Conservation (phyloP, 2,888 invertebrate genomes). For the Rhabditoides inermis region DNA sequence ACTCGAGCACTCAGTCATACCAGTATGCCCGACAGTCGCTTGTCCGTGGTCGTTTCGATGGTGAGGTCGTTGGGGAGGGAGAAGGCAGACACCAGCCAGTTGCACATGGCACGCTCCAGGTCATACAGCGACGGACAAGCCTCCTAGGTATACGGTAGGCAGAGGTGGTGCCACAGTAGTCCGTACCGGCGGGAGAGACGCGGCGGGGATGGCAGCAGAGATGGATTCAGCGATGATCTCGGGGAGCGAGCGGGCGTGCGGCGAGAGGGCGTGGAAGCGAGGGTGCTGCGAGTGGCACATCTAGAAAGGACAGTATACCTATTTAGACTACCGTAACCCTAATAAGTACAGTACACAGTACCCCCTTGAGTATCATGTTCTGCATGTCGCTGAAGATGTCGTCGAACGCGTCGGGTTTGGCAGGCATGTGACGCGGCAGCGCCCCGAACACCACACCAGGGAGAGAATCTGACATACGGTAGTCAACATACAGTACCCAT, state of each 20-base stretch:
- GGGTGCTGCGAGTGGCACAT: conserved; percentile 5
- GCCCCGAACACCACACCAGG: neutral
- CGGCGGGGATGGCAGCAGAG: conserved; percentile 1
- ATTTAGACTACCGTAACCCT: neutral
- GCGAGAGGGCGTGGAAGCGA: conserved; percentile 6
- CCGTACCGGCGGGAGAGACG: conserved; percentile 6
- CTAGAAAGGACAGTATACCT: neutral
- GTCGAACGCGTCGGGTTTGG: neutral
- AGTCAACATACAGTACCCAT: no score
- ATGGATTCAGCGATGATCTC: conserved; percentile 6
- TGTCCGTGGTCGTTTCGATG: no score
- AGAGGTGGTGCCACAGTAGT: no score
- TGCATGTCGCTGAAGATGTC: neutral
- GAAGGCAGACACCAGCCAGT: no score
- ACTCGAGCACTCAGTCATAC: no score
- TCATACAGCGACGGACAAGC: no score
- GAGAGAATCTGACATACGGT: no score
- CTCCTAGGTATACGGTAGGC: no score
- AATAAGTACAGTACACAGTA: neutral
- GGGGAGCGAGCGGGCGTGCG: conserved; percentile 3
- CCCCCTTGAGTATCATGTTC: neutral
- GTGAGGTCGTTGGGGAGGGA: no score
- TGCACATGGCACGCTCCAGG: no score
- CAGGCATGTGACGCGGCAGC: neutral
- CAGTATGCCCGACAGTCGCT: no score